Conservation (phyloP, 2,113 vertebrate species). For the Connochaetes taurinus region DNA sequence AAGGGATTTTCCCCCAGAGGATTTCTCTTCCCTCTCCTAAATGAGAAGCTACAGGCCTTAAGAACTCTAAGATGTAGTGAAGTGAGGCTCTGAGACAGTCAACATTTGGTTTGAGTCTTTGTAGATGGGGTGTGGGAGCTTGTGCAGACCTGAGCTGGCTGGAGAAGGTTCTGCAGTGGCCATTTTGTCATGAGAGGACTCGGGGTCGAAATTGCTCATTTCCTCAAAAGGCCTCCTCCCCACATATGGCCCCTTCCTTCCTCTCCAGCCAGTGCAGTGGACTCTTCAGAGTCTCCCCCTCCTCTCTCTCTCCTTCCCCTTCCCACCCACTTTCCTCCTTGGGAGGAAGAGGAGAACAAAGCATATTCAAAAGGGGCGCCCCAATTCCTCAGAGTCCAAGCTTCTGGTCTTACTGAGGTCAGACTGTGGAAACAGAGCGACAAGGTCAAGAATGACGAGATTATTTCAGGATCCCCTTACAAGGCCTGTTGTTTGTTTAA, state of each 20-base stretch:
- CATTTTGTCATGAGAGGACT: not conserved
- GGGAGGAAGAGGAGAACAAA: not conserved
- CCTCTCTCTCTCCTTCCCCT: not conserved
- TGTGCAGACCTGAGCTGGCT: not conserved
- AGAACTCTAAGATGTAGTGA: not conserved
- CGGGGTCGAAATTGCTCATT: not conserved
- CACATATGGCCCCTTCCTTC: not conserved
- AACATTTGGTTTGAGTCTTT: not conserved
- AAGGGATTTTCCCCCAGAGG: slow-evolving; percentile 10
- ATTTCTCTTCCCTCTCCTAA: not conserved
- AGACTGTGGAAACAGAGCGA: not conserved
- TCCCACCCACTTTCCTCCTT: not conserved
- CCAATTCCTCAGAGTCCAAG: not conserved
- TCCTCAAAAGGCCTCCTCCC: not conserved
- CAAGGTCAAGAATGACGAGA: not conserved
- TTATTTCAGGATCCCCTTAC: not conserved
- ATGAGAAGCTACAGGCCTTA: slow-evolving; percentile 30
- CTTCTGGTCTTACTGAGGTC: not conserved
- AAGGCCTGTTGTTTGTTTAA: not conserved
- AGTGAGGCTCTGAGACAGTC: not conserved
- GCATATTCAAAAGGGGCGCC: not conserved
- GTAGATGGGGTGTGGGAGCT: not conserved
- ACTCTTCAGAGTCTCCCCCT: not conserved
- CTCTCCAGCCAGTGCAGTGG: rapidly evolving
- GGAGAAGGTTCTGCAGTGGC: not conserved